phyloP scores from a whole-genome alignment of 1,140 invertebrate genomes.

The Theocolax elegans region DNA sequence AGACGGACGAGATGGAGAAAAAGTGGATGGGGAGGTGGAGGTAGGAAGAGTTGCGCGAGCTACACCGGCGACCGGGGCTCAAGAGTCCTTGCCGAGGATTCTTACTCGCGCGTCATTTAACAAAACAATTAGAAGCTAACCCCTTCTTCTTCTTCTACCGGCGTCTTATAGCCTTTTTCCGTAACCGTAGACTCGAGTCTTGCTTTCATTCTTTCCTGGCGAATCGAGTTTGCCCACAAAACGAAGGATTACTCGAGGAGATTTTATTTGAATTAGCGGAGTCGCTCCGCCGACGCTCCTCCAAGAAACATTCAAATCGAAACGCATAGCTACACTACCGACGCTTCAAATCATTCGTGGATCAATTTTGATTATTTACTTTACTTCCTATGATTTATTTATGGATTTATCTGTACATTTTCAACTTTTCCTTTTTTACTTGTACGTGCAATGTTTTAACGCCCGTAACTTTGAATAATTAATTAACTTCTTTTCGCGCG shows the following conservation, averaged over 20 bases:
- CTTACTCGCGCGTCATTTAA: constrained; percentile 70
- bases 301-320: constrained; percentile 10
- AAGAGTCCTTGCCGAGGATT: constrained; percentile 52
- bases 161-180: neutral
- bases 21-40: constrained; percentile 37
- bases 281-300: neutral
- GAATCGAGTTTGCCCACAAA: constrained; percentile 41
- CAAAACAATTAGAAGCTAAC: constrained; percentile 70
- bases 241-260: constrained; percentile 21
- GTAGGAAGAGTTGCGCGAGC: constrained; percentile 43
- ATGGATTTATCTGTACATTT: too few relatives aligned
- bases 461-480: too few relatives aligned
- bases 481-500: too few relatives aligned
- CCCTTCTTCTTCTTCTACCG: constrained; percentile 55
- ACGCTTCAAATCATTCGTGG: neutral
- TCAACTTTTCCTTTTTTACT: too few relatives aligned
- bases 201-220: constrained; percentile 5
- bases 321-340: neutral
- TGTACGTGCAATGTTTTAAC: too few relatives aligned
- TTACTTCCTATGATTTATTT: neutral
- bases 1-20: constrained; percentile 56
- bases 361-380: neutral
- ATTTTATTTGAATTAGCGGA: constrained; percentile 41
- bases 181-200: neutral
- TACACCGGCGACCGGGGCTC: constrained; percentile 53